Conservation (phyloP, 64 coral and sea anemone genomes). For the Actinia tenebrosa region DNA sequence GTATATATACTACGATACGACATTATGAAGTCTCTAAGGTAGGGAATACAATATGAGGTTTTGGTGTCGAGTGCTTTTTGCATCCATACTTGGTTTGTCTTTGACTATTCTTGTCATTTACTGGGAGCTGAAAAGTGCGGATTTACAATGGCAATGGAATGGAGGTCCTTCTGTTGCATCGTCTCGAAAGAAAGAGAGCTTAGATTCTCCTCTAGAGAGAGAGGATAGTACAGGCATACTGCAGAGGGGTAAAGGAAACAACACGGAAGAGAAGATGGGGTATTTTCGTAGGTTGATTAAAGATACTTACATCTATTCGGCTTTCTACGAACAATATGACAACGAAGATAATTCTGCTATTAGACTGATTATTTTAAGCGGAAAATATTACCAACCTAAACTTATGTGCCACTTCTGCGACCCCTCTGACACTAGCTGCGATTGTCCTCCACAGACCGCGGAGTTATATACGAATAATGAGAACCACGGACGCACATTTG, state of each 20-base stretch:
- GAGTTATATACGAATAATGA: slow-evolving; percentile 38
- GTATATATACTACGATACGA: not conserved
- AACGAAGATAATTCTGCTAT: not conserved
- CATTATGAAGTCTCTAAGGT: not conserved
- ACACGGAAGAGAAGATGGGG: not conserved
- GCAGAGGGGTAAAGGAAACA: not conserved
- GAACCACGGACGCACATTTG: slow-evolving; percentile 29
- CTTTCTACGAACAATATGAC: not conserved
- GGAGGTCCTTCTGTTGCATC: not conserved
- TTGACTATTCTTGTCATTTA: not conserved
- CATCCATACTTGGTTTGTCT: not conserved
- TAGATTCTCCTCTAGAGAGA: not conserved
- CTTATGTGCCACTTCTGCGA: not conserved
- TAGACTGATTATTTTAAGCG: slow-evolving; percentile 11
- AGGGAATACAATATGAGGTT: not conserved
- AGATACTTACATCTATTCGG: slow-evolving; percentile 22
- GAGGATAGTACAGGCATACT: not conserved
- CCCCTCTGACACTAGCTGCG: not conserved
- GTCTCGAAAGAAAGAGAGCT: not conserved
- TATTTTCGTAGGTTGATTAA: not conserved
- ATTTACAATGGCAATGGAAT: not conserved
- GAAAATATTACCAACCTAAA: slow-evolving; percentile 25
- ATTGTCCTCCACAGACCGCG: not conserved
- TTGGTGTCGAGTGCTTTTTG: not conserved
- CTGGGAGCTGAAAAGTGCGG: not conserved